phyloP scores from a whole-genome alignment of 2,797 vertebrate genomes.

The Cheracebus regulus region DNA sequence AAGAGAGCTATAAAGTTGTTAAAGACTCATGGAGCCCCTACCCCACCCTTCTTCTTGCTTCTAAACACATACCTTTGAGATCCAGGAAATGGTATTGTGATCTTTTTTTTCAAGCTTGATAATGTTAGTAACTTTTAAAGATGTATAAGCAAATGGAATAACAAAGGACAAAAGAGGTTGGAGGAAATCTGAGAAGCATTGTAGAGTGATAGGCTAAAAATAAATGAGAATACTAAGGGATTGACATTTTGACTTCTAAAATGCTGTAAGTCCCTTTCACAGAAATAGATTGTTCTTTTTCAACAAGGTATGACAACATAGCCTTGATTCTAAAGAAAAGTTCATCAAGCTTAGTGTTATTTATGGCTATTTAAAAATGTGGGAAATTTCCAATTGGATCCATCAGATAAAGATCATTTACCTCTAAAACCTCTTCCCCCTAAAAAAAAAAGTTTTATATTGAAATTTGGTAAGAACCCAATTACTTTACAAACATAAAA shows the following conservation, averaged over 20 bases:
- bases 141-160: not conserved
- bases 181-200: not conserved
- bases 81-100: rapidly evolving
- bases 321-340: not conserved
- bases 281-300: not conserved
- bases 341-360: not conserved
- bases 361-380: not conserved
- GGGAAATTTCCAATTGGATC: not conserved
- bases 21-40: not conserved
- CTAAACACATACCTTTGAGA: not conserved
- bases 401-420: not conserved
- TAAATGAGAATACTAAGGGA: not conserved
- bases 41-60: not conserved
- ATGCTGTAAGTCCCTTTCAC: not conserved
- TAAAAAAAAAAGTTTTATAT: not conserved
- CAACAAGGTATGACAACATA: not conserved
- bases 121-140: not conserved
- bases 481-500: not conserved
- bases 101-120: not conserved
- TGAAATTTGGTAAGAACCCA: not conserved
- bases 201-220: not conserved
- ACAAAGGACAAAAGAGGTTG: not conserved
- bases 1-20: not conserved
- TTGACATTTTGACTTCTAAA: not conserved
- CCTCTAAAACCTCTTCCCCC: not conserved